Conservation (phyloP, 2,113 vertebrate genomes). For the Zosterops pallidus region DNA sequence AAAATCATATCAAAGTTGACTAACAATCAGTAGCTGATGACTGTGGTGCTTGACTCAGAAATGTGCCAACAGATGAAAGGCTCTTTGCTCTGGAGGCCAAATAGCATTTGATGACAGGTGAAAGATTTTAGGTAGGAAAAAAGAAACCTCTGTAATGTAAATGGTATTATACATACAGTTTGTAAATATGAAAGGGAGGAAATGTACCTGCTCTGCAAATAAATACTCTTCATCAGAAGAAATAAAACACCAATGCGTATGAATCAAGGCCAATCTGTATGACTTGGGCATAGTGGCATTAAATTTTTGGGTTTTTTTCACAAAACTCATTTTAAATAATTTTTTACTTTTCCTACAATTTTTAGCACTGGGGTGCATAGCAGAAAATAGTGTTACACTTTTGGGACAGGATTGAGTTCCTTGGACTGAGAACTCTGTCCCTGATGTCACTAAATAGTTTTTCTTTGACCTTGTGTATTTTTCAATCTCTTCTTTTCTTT, state of each 20-base stretch:
- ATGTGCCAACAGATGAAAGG: not conserved
- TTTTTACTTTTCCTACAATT: not conserved
- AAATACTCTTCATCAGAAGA: slow-evolving; percentile 50
- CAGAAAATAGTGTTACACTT: not conserved
- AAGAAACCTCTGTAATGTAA: not conserved
- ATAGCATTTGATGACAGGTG: not conserved
- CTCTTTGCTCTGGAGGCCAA: not conserved
- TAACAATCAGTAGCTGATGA: not conserved
- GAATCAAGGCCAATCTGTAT: not conserved
- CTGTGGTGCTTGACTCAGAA: not conserved
- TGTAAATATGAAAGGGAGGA: slow-evolving; percentile 6
- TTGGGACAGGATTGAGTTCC: not conserved
- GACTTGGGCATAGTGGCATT: not conserved
- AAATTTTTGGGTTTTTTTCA: not conserved
- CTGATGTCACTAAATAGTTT: not conserved
- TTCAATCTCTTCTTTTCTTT: not conserved
- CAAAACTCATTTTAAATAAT: not conserved
- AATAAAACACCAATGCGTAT: slow-evolving; percentile 12
- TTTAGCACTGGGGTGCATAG: not conserved
- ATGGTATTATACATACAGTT: not conserved
- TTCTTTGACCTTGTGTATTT: not conserved
- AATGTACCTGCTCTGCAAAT: slow-evolving; percentile 55
- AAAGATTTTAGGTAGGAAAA: not conserved
- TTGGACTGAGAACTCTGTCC: not conserved
- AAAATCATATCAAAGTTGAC: not conserved